phyloP scores from a whole-genome alignment of 2,113 vertebrate species.

The Alectura lathami region DNA sequence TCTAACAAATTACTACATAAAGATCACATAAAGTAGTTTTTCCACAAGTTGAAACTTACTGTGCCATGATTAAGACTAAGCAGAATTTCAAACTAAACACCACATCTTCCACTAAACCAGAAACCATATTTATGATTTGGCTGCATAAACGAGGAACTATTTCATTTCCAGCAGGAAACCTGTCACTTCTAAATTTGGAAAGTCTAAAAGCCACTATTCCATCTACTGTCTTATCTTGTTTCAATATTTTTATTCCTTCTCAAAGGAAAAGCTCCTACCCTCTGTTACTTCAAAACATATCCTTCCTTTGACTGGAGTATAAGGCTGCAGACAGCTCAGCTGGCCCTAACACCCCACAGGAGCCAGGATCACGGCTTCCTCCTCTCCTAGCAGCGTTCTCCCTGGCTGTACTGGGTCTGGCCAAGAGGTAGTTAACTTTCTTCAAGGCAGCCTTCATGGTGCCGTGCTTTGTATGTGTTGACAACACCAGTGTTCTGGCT shows the following conservation, averaged over 20 bases:
- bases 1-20: background rate
- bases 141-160: background rate
- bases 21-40: background rate
- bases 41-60: background rate
- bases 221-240: background rate
- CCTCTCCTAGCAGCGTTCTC: accelerated
- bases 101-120: background rate
- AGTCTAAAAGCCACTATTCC: background rate
- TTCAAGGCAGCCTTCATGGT: accelerated
- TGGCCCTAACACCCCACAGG: too few relatives aligned
- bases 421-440: background rate
- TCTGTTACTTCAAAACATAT: background rate
- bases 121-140: accelerated
- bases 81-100: background rate
- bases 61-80: background rate
- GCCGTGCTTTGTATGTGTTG: background rate
- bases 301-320: accelerated
- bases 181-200: accelerated
- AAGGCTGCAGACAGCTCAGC: accelerated
- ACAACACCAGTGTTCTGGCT: too few relatives aligned
- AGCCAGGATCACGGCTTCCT: accelerated
- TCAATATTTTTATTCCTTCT: background rate
- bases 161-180: background rate
- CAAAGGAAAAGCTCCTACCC: background rate
- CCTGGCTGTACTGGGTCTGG: background rate